These are phyloP conservation scores for Centropristis striata DNA, from an alignment of 2,113 vertebrate species.

Conservation along the genomic window DNA sequence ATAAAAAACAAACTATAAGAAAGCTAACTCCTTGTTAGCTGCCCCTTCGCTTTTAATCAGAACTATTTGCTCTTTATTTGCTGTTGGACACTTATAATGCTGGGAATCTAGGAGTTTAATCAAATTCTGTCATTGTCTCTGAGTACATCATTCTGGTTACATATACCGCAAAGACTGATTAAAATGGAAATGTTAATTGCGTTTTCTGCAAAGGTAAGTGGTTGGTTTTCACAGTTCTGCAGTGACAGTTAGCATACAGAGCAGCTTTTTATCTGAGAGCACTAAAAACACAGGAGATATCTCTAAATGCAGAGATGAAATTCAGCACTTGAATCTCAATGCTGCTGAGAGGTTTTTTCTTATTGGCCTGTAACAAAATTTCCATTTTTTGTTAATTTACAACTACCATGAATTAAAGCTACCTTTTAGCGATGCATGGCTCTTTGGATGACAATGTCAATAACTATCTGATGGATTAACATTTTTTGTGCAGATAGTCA, in stretches of 20 bases:
- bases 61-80: background rate
- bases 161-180: too few relatives aligned
- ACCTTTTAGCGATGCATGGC: background rate
- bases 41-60: background rate
- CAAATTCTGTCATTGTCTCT: background rate
- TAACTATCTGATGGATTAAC: too few relatives aligned
- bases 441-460: background rate
- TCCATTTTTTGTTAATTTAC: background rate
- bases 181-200: background rate
- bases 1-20: constrained; percentile 52
- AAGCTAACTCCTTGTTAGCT: constrained; percentile 18
- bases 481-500: too few relatives aligned
- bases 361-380: background rate
- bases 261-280: background rate
- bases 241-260: background rate
- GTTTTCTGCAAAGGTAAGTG: background rate
- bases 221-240: background rate
- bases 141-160: background rate
- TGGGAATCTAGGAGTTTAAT: background rate
- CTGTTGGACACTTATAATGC: background rate
- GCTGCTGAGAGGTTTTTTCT: background rate
- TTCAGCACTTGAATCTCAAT: background rate
- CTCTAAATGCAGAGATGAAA: background rate
- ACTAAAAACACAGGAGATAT: background rate
- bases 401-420: background rate